These are phyloP conservation scores for Amphiprion ocellaris DNA, from an alignment of 2,113 vertebrate species.

Conservation along the genomic window DNA sequence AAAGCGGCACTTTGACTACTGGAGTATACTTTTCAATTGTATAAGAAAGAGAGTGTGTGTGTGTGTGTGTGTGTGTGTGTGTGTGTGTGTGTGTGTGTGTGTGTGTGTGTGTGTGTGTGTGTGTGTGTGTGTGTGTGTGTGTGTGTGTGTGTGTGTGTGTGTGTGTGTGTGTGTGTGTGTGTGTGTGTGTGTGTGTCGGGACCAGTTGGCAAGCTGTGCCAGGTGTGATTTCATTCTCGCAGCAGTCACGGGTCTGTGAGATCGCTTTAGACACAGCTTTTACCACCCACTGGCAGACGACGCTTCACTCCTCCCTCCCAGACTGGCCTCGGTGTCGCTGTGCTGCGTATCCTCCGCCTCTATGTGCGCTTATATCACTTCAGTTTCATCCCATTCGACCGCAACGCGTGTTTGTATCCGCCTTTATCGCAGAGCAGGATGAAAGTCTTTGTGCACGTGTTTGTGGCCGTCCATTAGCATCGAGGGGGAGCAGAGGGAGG, in stretches of 20 bases:
- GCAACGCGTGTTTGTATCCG: slow-evolving; percentile 13
- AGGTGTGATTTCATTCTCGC: slow-evolving; percentile 76
- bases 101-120: slow-evolving; percentile 31
- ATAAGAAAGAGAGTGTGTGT: slow-evolving; percentile 11
- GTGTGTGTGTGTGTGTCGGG: slow-evolving; percentile 25
- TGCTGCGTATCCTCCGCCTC: slow-evolving; percentile 22
- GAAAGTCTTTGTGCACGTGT: slow-evolving; percentile 39
- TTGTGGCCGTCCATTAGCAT: slow-evolving; percentile 37
- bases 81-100: slow-evolving; percentile 7
- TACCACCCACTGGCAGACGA: slow-evolving; percentile 60
- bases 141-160: not conserved
- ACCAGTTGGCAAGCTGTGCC: slow-evolving; percentile 45
- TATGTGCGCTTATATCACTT: slow-evolving; percentile 23
- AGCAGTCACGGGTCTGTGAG: slow-evolving; percentile 66
- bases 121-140: slow-evolving; percentile 23
- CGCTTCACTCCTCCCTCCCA: slow-evolving; percentile 29
- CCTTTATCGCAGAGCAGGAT: slow-evolving; percentile 11
- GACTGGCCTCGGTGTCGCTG: slow-evolving; percentile 19
- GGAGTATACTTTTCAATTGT: slow-evolving; percentile 44
- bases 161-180: slow-evolving; percentile 36
- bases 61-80: slow-evolving; percentile 35
- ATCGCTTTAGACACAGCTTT: slow-evolving; percentile 69
- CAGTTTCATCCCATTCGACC: slow-evolving; percentile 11
- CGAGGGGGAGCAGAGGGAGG: slow-evolving; percentile 44
- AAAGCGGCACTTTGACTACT: slow-evolving; percentile 58